Conservation (phyloP, 2,888 invertebrate species). For the Lochmaea crataegi region DNA sequence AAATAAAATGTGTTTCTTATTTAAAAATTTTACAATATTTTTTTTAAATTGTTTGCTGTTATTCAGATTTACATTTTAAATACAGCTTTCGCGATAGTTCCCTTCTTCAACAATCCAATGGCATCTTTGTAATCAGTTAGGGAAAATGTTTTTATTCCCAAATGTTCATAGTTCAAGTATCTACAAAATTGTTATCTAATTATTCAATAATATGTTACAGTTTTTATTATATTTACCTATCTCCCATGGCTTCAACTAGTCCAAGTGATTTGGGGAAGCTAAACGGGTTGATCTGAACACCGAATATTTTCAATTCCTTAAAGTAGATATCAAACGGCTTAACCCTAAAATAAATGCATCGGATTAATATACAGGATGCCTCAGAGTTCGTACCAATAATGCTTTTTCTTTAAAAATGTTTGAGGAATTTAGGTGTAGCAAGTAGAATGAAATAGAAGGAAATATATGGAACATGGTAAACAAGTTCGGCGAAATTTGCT, state of each 20-base stretch:
- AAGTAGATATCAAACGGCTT: slow-evolving; percentile 72
- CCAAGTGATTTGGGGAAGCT: slow-evolving; percentile 74
- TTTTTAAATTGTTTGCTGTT: not conserved
- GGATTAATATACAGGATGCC: slow-evolving; percentile 11
- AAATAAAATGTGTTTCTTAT: slow-evolving; percentile 46
- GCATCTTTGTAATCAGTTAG: slow-evolving; percentile 70
- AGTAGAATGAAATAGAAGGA: too few relatives aligned
- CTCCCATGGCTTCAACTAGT: slow-evolving; percentile 73
- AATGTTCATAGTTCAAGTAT: slow-evolving; percentile 71
- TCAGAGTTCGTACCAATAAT: too few relatives aligned
- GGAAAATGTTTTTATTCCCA: slow-evolving; percentile 71
- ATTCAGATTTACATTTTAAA: slow-evolving; percentile 63
- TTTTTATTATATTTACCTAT: slow-evolving; percentile 46
- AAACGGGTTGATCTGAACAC: slow-evolving; percentile 76
- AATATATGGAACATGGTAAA: too few relatives aligned
- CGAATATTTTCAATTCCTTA: slow-evolving; percentile 74
- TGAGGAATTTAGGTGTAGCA: too few relatives aligned
- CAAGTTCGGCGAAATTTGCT: too few relatives aligned
- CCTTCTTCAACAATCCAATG: slow-evolving; percentile 68
- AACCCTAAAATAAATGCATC: slow-evolving; percentile 61
- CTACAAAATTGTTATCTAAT: slow-evolving; percentile 56
- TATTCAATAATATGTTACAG: slow-evolving; percentile 1
- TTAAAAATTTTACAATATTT: slow-evolving; percentile 64
- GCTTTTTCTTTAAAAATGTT: too few relatives aligned
- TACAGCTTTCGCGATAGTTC: slow-evolving; percentile 72